Percentiles rank a stretch among this genome's conserved stretches.
phyloP scores from a whole-genome alignment of 2,113 vertebrate species.

The Tretioscincus oriximinensis region DNA sequence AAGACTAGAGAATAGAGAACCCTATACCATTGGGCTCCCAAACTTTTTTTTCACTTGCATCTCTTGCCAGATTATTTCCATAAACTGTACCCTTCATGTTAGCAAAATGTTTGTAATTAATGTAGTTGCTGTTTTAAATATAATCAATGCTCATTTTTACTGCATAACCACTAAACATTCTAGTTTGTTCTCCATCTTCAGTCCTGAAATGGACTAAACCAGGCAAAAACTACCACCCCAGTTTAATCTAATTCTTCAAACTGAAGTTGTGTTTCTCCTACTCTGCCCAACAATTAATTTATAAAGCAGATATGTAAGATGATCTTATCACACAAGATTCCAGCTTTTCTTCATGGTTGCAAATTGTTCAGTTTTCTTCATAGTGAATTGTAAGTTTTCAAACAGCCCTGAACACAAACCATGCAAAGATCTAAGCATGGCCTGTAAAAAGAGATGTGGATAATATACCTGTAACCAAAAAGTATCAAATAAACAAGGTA shows the following conservation, averaged over 20 bases:
- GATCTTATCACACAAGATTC: not conserved
- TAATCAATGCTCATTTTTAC: not conserved
- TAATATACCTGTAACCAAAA: not conserved
- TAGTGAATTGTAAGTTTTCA: not conserved
- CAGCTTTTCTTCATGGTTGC: not conserved
- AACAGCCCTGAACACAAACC: not conserved
- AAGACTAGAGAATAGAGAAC: too few species aligned
- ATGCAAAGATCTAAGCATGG: not conserved
- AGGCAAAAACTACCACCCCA: too few species aligned
- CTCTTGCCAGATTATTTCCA: too few species aligned
- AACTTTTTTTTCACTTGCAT: too few species aligned
- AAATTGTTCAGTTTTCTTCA: not conserved
- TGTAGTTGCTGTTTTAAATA: too few species aligned
- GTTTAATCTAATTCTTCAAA: too few species aligned
- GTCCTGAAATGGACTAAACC: too few species aligned
- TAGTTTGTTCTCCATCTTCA: too few species aligned
- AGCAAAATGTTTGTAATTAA: too few species aligned
- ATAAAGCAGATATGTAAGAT: not conserved
- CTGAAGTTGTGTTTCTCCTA: not conserved
- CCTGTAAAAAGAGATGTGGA: not conserved
- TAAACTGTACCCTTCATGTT: too few species aligned
- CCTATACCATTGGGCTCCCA: too few species aligned
- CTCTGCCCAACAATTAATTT: not conserved
- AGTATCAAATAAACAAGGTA: not conserved
- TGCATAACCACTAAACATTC: not conserved